These are phyloP conservation scores for Anthopleura sola DNA, from an alignment of 64 coral and sea anemone species.

Conservation along the genomic window DNA sequence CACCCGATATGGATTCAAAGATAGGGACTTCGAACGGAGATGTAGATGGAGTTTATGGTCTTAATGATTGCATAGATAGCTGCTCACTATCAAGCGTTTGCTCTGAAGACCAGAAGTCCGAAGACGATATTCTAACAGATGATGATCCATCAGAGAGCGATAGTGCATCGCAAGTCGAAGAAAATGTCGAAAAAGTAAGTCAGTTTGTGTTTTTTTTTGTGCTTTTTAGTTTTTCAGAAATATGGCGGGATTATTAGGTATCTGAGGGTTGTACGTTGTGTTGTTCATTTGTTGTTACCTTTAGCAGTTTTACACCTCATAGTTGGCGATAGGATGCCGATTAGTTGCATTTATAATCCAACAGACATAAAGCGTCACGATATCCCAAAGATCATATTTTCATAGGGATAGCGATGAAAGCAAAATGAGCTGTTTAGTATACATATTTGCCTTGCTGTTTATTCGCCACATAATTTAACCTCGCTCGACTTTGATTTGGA, in stretches of 20 bases:
- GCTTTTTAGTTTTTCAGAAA: neutral
- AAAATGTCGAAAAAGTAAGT: slow-evolving; percentile 50
- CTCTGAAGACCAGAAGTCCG: slow-evolving; percentile 35
- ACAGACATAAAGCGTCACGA: neutral
- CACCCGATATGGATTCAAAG: slow-evolving; percentile 5
- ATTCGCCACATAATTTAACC: neutral
- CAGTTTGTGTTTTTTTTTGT: neutral
- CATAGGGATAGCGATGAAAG: slow-evolving; percentile 15
- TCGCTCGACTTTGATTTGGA: neutral
- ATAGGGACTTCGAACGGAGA: neutral
- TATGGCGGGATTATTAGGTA: neutral
- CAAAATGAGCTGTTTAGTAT: neutral
- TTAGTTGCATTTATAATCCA: neutral
- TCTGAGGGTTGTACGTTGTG: neutral
- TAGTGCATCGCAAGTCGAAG: slow-evolving; percentile 29
- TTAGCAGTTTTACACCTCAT: neutral
- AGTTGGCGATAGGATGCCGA: neutral
- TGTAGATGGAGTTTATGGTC: slow-evolving; percentile 6
- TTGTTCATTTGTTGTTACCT: neutral
- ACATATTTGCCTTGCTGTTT: neutral
- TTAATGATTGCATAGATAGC: slow-evolving; percentile 19
- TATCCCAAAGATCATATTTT: neutral
- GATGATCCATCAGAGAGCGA: slow-evolving; percentile 62
- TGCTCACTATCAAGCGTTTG: slow-evolving; percentile 39
- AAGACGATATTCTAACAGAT: slow-evolving; percentile 51